A percentile compares a stretch with the other conserved stretches of the same genome.
Conservation (phyloP, 2,113 vertebrate genomes). For the Ammodytes marinus region DNA sequence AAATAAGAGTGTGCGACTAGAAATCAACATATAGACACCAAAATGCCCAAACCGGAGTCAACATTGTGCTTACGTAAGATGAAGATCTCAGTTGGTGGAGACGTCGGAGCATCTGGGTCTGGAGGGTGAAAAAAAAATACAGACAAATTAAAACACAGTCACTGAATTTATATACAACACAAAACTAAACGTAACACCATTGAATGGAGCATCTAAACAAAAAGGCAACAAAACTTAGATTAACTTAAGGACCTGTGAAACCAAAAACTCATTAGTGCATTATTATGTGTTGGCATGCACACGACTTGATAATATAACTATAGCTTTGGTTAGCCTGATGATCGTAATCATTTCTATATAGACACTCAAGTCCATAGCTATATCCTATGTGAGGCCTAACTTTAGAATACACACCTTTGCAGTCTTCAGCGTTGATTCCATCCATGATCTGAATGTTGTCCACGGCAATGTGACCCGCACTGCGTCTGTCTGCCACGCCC, state of each 20-base stretch:
- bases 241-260: not conserved
- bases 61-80: slow-evolving; percentile 56
- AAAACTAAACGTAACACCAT: not conserved
- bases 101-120: slow-evolving; percentile 71
- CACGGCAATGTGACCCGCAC: slow-evolving; percentile 90
- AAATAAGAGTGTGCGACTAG: not conserved
- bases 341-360: no score
- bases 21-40: not conserved
- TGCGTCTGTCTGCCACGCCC: slow-evolving; percentile 89
- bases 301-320: not conserved
- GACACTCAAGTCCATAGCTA: no score
- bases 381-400: no score
- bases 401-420: slow-evolving; percentile 84
- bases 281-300: not conserved
- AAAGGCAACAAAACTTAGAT: not conserved
- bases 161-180: not conserved
- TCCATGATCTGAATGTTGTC: slow-evolving; percentile 93
- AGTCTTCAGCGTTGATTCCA: slow-evolving; percentile 85
- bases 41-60: no score
- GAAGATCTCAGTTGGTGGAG: slow-evolving; percentile 72
- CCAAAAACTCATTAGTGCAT: not conserved
- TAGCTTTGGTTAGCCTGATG: no score
- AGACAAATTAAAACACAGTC: not conserved
- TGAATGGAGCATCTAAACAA: not conserved
- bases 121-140: slow-evolving; percentile 5